These are phyloP conservation scores for Clupea harengus DNA, from an alignment of 2,113 vertebrate genomes.

Conservation along the genomic window DNA sequence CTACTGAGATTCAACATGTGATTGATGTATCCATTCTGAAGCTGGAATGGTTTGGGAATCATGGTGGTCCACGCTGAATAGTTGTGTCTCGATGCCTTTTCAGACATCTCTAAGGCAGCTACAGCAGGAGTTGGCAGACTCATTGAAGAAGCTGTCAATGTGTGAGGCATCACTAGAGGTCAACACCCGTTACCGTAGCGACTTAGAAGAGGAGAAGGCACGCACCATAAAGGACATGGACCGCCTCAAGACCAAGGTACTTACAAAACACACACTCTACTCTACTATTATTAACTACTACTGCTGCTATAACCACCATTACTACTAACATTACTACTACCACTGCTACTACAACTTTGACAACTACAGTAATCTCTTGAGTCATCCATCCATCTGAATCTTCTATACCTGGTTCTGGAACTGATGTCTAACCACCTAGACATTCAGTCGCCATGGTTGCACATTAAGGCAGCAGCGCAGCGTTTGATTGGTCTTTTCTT, in stretches of 20 bases:
- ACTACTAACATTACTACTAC: not conserved
- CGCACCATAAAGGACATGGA: conserved; percentile 79
- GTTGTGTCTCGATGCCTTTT: not conserved
- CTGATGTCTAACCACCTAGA: too few relatives aligned
- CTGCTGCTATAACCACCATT: not conserved
- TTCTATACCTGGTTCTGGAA: too few relatives aligned
- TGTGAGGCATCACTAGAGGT: conserved; percentile 89
- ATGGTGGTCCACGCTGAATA: not conserved
- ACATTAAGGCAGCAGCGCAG: too few relatives aligned
- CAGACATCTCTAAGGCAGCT: conserved; percentile 79
- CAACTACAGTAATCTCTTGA: too few relatives aligned
- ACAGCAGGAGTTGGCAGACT: conserved; percentile 89
- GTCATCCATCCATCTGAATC: too few relatives aligned
- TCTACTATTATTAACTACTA: not conserved
- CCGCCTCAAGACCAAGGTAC: conserved; percentile 78
- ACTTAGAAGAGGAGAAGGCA: conserved; percentile 83
- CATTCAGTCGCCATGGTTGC: too few relatives aligned
- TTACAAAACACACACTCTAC: not conserved
- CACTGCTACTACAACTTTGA: not conserved
- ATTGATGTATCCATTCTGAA: not conserved
- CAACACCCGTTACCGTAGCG: conserved; percentile 75
- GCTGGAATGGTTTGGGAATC: not conserved
- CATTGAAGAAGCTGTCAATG: conserved; percentile 88
- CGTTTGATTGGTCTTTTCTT: not conserved
- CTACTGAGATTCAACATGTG: not conserved